A percentile compares a stretch with the other conserved stretches of the same genome.
Conservation (phyloP, 2,113 vertebrate genomes). For the Ammospiza caudacuta region DNA sequence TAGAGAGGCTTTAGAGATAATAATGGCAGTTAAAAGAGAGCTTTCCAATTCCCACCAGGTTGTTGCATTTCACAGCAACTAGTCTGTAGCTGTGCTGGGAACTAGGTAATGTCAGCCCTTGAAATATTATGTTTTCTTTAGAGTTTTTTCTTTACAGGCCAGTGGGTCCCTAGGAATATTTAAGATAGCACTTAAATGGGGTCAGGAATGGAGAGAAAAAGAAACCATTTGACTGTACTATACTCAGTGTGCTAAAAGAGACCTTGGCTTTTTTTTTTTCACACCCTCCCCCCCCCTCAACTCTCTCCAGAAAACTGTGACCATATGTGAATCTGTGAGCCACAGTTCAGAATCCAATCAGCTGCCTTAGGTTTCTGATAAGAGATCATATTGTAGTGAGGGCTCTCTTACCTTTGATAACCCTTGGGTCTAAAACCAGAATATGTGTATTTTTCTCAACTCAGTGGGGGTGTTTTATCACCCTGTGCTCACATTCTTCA, state of each 20-base stretch:
- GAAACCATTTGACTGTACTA: conserved; percentile 8
- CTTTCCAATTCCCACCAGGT: conserved; percentile 33
- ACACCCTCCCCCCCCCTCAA: no score
- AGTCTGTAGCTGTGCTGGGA: neutral
- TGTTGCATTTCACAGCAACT: conserved; percentile 50
- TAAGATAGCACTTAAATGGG: conserved; percentile 39
- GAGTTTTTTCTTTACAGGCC: conserved; percentile 9
- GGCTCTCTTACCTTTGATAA: conserved; percentile 60
- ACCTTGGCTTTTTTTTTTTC: neutral
- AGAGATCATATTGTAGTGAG: conserved; percentile 48
- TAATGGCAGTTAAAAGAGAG: conserved; percentile 45
- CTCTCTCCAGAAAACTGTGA: conserved; percentile 53
- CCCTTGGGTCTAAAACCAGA: conserved; percentile 50
- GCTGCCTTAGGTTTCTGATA: conserved; percentile 75
- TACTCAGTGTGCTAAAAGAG: conserved; percentile 9
- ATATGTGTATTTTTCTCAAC: conserved; percentile 29
- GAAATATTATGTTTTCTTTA: conserved; percentile 49
- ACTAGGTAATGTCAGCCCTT: conserved; percentile 3
- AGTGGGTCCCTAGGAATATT: conserved; percentile 13
- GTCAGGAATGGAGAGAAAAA: neutral
- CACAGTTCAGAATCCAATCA: conserved; percentile 67
- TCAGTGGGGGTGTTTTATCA: conserved; percentile 51
- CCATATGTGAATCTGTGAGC: conserved; percentile 61
- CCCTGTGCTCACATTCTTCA: conserved; percentile 27
- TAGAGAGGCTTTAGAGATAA: conserved; percentile 45